phyloP scores from a whole-genome alignment of 2,113 vertebrate species.

The Neogobius melanostomus region DNA sequence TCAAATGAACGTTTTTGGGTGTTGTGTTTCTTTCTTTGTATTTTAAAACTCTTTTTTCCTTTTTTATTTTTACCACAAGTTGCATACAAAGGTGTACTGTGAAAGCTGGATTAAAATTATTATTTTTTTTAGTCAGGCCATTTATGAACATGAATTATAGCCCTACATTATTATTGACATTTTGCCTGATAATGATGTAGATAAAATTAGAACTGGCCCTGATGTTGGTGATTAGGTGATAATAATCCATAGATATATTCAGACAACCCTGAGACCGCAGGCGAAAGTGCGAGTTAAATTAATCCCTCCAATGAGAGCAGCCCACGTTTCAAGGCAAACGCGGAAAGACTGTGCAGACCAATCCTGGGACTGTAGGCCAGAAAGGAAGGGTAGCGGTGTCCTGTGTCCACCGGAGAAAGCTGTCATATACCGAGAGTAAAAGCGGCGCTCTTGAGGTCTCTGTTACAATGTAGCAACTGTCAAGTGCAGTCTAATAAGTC shows the following conservation, averaged over 20 bases:
- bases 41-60: too few relatives aligned
- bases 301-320: slow-evolving; percentile 65
- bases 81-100: too few relatives aligned
- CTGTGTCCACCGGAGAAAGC: slow-evolving; percentile 6
- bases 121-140: too few relatives aligned
- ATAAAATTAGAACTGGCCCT: too few relatives aligned
- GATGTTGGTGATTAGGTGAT: not conserved
- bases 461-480: not conserved
- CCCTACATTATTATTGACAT: not conserved
- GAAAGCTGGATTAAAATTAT: too few relatives aligned
- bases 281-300: slow-evolving; percentile 47
- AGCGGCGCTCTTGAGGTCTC: slow-evolving; percentile 20
- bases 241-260: not conserved
- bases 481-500: accelerated
- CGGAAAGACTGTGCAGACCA: slow-evolving; percentile 58
- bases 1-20: too few relatives aligned
- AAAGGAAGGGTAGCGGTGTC: slow-evolving; percentile 10
- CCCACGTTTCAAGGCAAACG: slow-evolving; percentile 67
- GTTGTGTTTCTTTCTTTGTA: too few relatives aligned
- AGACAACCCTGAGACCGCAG: slow-evolving; percentile 20
- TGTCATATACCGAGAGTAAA: slow-evolving; percentile 6
- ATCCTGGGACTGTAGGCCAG: slow-evolving; percentile 41
- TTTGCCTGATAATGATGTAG: not conserved
- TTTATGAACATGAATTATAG: too few relatives aligned
- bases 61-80: too few relatives aligned